Evolutionary conservation across 2,113 vertebrate genomes (phyloP).

Genomic region (Crocuta crocuta): DNA sequence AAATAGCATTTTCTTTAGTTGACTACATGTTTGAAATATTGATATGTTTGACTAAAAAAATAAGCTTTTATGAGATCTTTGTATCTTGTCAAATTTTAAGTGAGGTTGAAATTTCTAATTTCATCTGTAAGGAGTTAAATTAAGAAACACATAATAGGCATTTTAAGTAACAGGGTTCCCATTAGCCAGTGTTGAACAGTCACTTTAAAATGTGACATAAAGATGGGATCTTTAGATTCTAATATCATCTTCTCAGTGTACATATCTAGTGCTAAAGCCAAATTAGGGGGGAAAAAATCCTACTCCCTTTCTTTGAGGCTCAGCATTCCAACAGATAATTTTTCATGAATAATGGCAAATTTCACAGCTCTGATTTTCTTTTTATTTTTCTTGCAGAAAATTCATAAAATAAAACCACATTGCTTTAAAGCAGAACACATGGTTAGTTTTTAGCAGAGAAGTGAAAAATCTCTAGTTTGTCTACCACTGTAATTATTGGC

Average conservation of each 20-base stretch:
- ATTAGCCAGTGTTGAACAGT: background rate
- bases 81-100: slow-evolving; percentile 34
- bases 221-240: background rate
- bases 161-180: background rate
- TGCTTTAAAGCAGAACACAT: slow-evolving; percentile 77
- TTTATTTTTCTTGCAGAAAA: slow-evolving; percentile 66
- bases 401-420: slow-evolving; percentile 75
- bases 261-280: background rate
- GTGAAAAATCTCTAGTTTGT: slow-evolving; percentile 77
- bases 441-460: slow-evolving; percentile 64
- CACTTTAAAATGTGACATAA: background rate
- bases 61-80: background rate
- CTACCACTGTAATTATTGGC: slow-evolving; percentile 78
- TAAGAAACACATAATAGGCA: background rate
- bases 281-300: background rate
- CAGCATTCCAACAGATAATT: slow-evolving; percentile 55
- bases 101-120: background rate
- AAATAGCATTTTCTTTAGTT: background rate
- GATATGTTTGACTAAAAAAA: background rate
- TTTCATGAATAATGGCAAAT: slow-evolving; percentile 76
- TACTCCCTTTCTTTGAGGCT: background rate
- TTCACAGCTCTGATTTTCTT: slow-evolving; percentile 73
- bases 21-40: background rate
- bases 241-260: background rate
- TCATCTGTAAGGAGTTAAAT: background rate